A percentile compares a stretch with the other conserved stretches of the same genome.
Evolutionary conservation across 2,113 vertebrate genomes (phyloP).

Genomic region (Haplochromis burtoni): DNA sequence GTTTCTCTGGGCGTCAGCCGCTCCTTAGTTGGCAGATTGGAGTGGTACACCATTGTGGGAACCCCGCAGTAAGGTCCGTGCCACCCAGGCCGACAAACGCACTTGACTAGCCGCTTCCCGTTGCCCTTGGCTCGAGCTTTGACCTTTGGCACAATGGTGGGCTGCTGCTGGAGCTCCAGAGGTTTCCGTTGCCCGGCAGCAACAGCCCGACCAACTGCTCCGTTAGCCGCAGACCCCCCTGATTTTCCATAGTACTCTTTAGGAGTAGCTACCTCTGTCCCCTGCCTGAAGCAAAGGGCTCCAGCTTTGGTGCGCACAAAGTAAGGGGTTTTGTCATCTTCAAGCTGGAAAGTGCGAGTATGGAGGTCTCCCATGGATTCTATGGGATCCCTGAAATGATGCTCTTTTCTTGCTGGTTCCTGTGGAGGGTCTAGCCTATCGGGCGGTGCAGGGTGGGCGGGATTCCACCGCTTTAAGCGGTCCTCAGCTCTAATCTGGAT

Average conservation of each 20-base stretch:
- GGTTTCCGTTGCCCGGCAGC: conserved; percentile 46
- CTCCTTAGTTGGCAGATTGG: conserved; percentile 96
- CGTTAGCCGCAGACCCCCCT: conserved; percentile 35
- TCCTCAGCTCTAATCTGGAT: conserved; percentile 24
- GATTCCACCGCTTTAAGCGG: background rate
- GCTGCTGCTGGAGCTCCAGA: conserved; percentile 37
- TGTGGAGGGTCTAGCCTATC: background rate
- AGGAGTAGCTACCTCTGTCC: conserved; percentile 78
- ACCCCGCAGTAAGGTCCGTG: conserved; percentile 95
- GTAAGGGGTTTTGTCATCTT: conserved; percentile 79
- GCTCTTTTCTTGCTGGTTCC: background rate
- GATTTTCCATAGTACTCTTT: conserved; percentile 66
- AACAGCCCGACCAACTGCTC: conserved; percentile 6
- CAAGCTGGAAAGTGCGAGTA: conserved; percentile 73
- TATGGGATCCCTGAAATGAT: background rate
- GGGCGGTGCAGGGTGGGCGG: background rate
- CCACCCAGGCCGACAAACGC: conserved; percentile 90
- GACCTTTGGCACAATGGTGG: conserved; percentile 17
- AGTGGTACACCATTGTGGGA: conserved; percentile 95
- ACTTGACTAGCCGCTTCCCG: conserved; percentile 88
- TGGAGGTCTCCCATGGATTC: conserved; percentile 70
- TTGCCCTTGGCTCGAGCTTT: conserved; percentile 55
- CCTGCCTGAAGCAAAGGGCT: conserved; percentile 87
- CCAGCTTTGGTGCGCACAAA: conserved; percentile 91
- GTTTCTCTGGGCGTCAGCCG: conserved; percentile 81